phyloP scores from a whole-genome alignment of 2,888 invertebrate species.

The Elgonia sp. region DNA sequence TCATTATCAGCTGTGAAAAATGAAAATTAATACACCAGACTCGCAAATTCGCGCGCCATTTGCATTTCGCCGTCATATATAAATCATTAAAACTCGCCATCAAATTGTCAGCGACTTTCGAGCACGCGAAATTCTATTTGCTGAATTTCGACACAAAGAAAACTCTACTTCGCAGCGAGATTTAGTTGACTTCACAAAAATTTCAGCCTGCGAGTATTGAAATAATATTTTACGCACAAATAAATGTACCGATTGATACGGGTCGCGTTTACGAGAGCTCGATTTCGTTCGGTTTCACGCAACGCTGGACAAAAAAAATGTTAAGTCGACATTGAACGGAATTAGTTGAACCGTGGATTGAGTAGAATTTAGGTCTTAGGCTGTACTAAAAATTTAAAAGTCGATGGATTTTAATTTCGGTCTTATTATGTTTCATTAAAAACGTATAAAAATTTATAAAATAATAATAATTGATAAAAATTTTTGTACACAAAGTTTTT shows the following conservation, averaged over 20 bases:
- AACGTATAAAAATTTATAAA: neutral
- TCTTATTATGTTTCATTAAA: neutral
- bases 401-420: neutral
- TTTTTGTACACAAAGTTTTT: neutral
- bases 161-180: no score
- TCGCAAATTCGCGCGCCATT: slow-evolving; percentile 22
- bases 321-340: slow-evolving; percentile 44
- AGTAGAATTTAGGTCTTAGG: slow-evolving; percentile 27
- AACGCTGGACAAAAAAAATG: slow-evolving; percentile 18
- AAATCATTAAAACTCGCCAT: slow-evolving; percentile 19
- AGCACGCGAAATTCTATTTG: neutral
- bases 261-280: slow-evolving; percentile 5
- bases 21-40: slow-evolving; percentile 46
- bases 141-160: neutral
- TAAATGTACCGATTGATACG: slow-evolving; percentile 7
- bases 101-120: slow-evolving; percentile 10
- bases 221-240: slow-evolving; percentile 28
- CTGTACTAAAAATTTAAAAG: neutral
- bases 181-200: no score
- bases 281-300: slow-evolving; percentile 32
- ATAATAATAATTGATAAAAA: neutral
- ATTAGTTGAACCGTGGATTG: no score
- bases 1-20: slow-evolving; percentile 48
- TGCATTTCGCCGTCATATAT: slow-evolving; percentile 14
- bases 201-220: neutral